Evolutionary conservation across 2,797 vertebrate species (phyloP), one percentile per base, ranked within the genome.

Genomic region (Oceanodroma leucorhoa): DNA sequence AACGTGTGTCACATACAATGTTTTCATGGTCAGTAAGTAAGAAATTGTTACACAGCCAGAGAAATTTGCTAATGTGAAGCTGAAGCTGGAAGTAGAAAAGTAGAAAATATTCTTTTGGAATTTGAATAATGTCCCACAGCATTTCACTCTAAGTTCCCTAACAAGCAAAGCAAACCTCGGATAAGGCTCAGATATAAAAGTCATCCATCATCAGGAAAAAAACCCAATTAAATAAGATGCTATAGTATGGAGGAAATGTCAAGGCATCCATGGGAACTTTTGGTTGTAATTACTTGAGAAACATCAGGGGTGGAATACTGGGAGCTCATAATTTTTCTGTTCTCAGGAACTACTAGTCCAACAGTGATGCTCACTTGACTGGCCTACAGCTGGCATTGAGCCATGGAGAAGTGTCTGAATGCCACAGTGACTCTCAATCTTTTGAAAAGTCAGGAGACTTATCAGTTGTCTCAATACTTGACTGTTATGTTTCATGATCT

Each of bases 241-340:
- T 86, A 0, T 13, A 79, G 40, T 58, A 41, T 1, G 2, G 75
- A 90, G 29, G 77, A 90, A 92, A 81, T 83, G 87, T 71, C 72
- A 91, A 83, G 43, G 62, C 38, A 79, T 81, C 66, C 7, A 12
- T 38, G 83, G 32, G 54, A 91, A 84, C 36, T 90, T 95, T 23
- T 87, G 46, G 27, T 58, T 95, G 38, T 90, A 89, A 88, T 94
- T 93, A 67, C 60, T 86, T 91, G 43, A 87, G 73, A 86, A 96
- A 86, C 66, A 83, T 64, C 55, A 66, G 70, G 38, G 22, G 2
- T 62, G n/a, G 51, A 82, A 55, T 41, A 89, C 21, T 53, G 60
- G 27, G 40, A 84, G 22, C 32, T 84, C 48, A 14, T 46, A 72
- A 26, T 60, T 82, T 91, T 84, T 89, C 24, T 76, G 20, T 87